Conservation (phyloP, 2,113 vertebrate species). For the Eupsittula cactorum region DNA sequence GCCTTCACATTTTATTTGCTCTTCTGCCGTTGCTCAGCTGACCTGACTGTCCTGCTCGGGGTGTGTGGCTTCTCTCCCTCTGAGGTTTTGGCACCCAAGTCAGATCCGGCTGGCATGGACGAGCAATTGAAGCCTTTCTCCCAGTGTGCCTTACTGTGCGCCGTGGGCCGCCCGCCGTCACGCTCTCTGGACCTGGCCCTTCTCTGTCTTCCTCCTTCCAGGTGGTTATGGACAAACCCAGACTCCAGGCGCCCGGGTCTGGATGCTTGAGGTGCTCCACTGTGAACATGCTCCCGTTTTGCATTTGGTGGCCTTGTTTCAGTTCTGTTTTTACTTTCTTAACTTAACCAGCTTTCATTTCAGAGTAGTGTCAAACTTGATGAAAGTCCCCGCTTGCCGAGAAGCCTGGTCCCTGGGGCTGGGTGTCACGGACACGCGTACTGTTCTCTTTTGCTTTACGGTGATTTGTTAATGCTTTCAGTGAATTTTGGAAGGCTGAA, state of each 20-base stretch:
- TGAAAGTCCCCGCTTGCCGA: background rate
- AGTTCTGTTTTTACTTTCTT: fast-evolving
- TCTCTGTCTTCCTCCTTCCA: conserved; percentile 52
- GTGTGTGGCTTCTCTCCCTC: background rate
- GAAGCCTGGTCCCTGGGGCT: background rate
- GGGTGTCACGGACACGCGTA: fast-evolving
- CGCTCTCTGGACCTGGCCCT: background rate
- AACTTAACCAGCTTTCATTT: conserved; percentile 13
- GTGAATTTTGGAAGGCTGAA: background rate
- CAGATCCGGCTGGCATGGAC: background rate
- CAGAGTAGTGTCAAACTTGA: background rate
- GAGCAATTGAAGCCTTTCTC: background rate
- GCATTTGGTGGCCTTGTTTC: background rate
- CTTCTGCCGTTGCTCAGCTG: background rate
- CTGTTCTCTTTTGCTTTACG: background rate
- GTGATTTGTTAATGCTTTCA: background rate
- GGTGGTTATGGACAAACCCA: background rate
- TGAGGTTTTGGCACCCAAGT: background rate
- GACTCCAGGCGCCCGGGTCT: background rate
- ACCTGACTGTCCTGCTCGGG: background rate
- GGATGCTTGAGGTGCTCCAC: background rate
- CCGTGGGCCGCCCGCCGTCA: background rate
- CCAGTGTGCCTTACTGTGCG: background rate
- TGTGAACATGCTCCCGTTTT: fast-evolving
- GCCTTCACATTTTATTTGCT: background rate